A percentile compares a stretch with the other conserved stretches of the same genome.
phyloP scores from a whole-genome alignment of 1,140 invertebrate genomes.

The Cecropterus lyciades region DNA sequence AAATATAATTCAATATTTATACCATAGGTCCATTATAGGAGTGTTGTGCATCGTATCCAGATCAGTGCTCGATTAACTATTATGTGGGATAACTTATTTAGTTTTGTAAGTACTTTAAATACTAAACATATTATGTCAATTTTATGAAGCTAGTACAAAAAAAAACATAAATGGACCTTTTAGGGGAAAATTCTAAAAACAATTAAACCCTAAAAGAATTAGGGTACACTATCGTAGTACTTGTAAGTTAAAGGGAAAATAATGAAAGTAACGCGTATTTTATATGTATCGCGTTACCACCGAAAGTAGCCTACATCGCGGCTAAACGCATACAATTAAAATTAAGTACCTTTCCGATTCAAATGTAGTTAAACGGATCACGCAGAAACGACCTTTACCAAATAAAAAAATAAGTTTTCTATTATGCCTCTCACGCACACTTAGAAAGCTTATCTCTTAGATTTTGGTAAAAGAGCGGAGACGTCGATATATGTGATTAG shows the following conservation, averaged over 20 bases:
- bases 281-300: conserved; percentile 21
- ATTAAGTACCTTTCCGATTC: conserved; percentile 12
- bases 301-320: conserved; percentile 27
- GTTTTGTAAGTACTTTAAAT: no score
- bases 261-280: conserved; percentile 27
- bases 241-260: background rate
- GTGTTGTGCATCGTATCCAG: no score
- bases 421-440: conserved; percentile 16
- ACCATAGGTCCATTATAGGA: no score
- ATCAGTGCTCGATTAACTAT: no score
- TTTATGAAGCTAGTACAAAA: no score
- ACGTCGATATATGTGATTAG: background rate
- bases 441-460: conserved; percentile 25
- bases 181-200: no score
- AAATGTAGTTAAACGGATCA: conserved; percentile 31
- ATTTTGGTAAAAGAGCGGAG: conserved; percentile 7
- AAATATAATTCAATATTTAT: no score
- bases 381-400: conserved; percentile 15
- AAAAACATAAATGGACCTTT: no score
- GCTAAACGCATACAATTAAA: conserved; percentile 33
- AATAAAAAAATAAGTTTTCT: conserved; percentile 8
- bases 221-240: no score
- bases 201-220: no score
- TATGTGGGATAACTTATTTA: no score
- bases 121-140: no score